Conservation (phyloP, 2,797 vertebrate genomes). For the Buceros bicornis region DNA sequence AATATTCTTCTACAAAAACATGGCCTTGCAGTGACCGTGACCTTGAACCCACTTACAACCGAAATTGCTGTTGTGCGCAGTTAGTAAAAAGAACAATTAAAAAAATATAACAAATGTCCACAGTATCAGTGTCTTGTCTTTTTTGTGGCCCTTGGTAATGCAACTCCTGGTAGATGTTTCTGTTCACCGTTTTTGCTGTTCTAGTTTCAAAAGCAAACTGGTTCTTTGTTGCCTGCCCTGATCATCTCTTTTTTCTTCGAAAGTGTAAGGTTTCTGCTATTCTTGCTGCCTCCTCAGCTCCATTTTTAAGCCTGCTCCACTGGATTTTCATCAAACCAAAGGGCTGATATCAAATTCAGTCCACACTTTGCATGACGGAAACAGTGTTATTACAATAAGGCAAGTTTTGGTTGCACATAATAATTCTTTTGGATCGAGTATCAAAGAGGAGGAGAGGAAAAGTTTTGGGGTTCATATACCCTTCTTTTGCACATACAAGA, state of each 20-base stretch:
- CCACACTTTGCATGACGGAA: not conserved
- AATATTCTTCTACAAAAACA: not conserved
- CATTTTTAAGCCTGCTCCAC: not conserved
- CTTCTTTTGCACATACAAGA: not conserved
- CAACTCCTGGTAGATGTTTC: not conserved
- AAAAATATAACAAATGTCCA: not conserved
- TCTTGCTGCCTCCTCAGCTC: not conserved
- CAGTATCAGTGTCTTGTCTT: not conserved
- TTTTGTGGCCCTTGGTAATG: not conserved
- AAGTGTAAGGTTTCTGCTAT: not conserved
- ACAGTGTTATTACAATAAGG: not conserved
- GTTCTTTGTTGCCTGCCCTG: not conserved
- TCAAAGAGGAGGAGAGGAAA: not conserved
- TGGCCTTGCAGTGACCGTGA: not conserved
- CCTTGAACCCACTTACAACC: not conserved
- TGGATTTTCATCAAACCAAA: not conserved
- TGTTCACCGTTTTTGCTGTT: not conserved
- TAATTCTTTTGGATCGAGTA: not conserved
- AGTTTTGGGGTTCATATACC: not conserved
- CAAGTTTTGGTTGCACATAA: not conserved
- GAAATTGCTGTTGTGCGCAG: not conserved
- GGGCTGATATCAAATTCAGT: not conserved
- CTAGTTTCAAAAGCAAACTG: not conserved
- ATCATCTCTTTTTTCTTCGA: not conserved
- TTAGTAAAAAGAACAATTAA: not conserved